Evolutionary conservation across 1,140 invertebrate species (phyloP).

Genomic region (Patella vulgata): DNA sequence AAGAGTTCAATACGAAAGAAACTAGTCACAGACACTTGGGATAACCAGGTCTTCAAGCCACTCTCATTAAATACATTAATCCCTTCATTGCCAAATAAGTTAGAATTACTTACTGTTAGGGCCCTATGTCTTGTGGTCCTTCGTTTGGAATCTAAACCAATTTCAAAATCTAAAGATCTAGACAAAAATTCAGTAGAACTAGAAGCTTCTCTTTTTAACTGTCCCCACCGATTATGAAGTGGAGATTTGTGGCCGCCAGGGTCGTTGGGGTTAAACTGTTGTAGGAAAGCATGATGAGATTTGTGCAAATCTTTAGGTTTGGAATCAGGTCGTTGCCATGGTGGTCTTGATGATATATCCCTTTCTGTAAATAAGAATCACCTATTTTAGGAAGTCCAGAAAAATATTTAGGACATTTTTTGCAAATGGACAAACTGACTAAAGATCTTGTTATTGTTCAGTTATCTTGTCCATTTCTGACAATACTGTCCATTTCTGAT

Average conservation of each 20-base stretch:
- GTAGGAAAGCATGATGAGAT: conserved; percentile 47
- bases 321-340: conserved; percentile 46
- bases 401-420: no score
- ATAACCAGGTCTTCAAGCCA: no score
- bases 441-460: no score
- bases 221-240: conserved; percentile 58
- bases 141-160: conserved; percentile 42
- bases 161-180: conserved; percentile 46
- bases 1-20: no score
- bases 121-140: conserved; percentile 44
- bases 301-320: conserved; percentile 57
- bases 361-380: no score
- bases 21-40: no score
- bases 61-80: no score
- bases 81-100: no score
- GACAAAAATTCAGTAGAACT: conserved; percentile 32
- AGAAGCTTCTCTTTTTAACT: conserved; percentile 34
- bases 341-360: conserved; percentile 37
- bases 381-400: no score
- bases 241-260: conserved; percentile 46
- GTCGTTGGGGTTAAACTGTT: conserved; percentile 58
- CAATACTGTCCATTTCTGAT: no score
- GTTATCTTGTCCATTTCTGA: no score
- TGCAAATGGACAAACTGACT: no score
- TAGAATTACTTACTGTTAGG: conserved; percentile 35